Percentiles rank a stretch among this genome's conserved stretches.
Evolutionary conservation across 2,113 vertebrate genomes (phyloP).

Genomic region (Sterrhoptilus dennistouni): DNA sequence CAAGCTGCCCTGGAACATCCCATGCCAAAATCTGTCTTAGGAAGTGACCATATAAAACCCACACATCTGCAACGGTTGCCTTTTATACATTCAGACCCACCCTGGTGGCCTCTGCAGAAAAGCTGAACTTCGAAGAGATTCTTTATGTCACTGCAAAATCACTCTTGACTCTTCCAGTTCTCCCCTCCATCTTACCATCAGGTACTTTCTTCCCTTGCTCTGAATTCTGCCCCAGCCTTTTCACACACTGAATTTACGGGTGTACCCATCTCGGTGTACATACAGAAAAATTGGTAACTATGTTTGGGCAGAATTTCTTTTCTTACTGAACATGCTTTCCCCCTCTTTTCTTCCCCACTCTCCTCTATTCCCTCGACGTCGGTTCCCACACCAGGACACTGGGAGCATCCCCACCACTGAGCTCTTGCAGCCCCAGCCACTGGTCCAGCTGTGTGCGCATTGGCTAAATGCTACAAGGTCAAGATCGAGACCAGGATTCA

Average conservation of each 20-base stretch:
- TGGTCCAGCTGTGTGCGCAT: background rate
- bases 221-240: background rate
- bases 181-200: background rate
- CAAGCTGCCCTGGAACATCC: background rate
- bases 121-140: background rate
- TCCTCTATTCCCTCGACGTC: background rate
- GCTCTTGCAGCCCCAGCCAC: background rate
- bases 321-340: background rate
- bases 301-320: background rate
- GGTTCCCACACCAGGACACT: background rate
- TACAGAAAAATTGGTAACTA: background rate
- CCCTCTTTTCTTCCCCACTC: background rate
- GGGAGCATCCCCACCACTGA: background rate
- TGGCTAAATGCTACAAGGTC: constrained; percentile 58
- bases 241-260: background rate
- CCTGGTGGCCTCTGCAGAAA: background rate
- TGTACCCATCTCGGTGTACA: background rate
- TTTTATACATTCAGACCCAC: background rate
- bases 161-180: background rate
- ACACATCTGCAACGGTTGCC: background rate
- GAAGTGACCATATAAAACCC: background rate
- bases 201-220: background rate
- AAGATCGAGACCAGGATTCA: constrained; percentile 30
- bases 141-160: background rate
- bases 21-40: background rate